Base-by-base conservation (phyloP, 2,113 vertebrate species). In the Willisornis vidua region DNA sequence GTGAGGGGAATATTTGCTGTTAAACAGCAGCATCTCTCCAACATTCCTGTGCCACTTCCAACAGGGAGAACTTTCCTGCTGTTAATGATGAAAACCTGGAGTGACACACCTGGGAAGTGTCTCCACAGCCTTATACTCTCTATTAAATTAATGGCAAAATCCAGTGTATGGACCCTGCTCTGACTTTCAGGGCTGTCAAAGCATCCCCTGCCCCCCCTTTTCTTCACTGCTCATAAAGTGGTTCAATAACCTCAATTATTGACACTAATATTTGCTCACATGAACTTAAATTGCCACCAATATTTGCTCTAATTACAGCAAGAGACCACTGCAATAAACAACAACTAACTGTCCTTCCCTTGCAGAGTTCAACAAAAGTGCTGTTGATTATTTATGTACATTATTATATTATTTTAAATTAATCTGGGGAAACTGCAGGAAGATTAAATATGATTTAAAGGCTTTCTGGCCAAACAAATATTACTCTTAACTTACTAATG, bases 101-200 rank as follows among this genome's bases (percentile, higher is more conserved):
- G 35, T 55, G 85, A n/a, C 33, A 13, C 15, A 20, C 58, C 46
- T n/a, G 23, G 48, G 46, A 54, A 57, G 59, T 1, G 3, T 35
- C 48, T 70, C 41, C 52, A 35, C 1, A 0, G 35, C 51, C 16
- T 51, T 11, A 3, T 1, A 14, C 12, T 22, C 23, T n/a, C 29
- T 6, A 1, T 39, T 5, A 19, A 26, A 12, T 35, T 20, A 33
- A 72, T 0, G 61, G 49, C 62, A 66, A 66, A 35, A 61, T 15
- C 2, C 1, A n/a, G 28, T 2, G 29, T 8, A 13, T 4, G 19
- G 25, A 29, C 0, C 65, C 57, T 75, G n/a, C 39, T 51, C 24
- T 28, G 17, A 11, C 9, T 52, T 37, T 39, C 11, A 33, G n/a
- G 26, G 49, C 14, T 58, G 45, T 5, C 46, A 24, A 39, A 79